Evolutionary conservation across 2,888 invertebrate species (phyloP), one percentile per base, ranked within the genome.

Genomic region (Beris morrisii): DNA sequence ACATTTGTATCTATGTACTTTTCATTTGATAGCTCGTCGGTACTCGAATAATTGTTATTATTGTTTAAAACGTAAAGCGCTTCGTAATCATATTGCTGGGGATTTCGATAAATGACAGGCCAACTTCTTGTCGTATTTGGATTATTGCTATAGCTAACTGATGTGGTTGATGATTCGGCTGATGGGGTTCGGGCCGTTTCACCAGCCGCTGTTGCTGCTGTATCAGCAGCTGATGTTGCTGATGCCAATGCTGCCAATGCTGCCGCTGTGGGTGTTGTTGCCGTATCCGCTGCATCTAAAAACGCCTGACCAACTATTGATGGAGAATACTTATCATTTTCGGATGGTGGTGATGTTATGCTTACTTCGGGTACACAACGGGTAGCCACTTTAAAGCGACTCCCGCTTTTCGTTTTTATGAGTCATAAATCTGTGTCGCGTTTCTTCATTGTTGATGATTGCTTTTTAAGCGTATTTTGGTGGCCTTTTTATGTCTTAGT

Each of bases 391-490:
- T 79, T 81, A 71, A 77, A 78, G 70, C 77, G 77, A 71, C 78
- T 77, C 71, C 77, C 78, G 70, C 75, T 74, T 67, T 77, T 77
- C 63, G 75, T 74, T 73, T 77, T 77, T 75, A 79, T 75, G 75
- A 80, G 80, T 80, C 80, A 80, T 80, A 80, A 80, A 74, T 80
- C 81, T 54, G 80, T 79, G 70, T 81, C 79, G 71, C 78, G 78
- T 73, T 79, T 79, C 73, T 78, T 80, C 74, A 80, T 75, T 74
- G 46, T 68, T 48, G 44, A 64, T 65, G 22, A 5, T 65, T 48
- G 46, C 63, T 52, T 59, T 45, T 54, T 50, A n/a, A 43, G 11
- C 43, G 13, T 15, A 56, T 32, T 56, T 56, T 30, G 31, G 31
- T 55, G 31, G 55, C n/a, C 9, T 55, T 32, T 32, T 31, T 38